A percentile compares a stretch with the other conserved stretches of the same genome.
Conservation (phyloP, 2,888 invertebrate genomes). For the Ormyrus nitidulus region DNA sequence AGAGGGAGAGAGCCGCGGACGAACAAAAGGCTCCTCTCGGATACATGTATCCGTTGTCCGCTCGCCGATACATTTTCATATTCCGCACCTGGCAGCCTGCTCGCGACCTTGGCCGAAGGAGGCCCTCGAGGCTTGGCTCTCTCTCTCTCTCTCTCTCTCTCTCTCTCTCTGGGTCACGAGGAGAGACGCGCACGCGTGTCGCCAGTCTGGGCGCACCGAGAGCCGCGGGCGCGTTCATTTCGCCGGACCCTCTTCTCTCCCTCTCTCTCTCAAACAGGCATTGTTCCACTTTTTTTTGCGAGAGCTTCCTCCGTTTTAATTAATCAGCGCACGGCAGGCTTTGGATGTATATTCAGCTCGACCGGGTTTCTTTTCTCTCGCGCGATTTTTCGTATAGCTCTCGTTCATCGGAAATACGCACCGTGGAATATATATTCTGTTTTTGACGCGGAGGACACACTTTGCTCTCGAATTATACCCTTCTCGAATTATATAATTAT, state of each 20-base stretch:
- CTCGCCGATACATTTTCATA: no score
- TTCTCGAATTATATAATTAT: no score
- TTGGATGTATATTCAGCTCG: not conserved
- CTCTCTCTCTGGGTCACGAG: not conserved
- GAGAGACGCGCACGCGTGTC: no score
- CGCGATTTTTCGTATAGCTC: not conserved
- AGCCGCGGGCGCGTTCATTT: not conserved
- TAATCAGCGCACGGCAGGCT: not conserved
- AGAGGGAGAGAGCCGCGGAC: not conserved
- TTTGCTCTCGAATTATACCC: no score
- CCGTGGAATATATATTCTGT: no score
- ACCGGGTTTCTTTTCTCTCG: not conserved
- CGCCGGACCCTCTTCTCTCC: not conserved
- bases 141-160: not conserved
- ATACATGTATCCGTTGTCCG: no score
- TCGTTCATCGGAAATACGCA: no score
- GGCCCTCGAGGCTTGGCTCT: conserved; percentile 21
- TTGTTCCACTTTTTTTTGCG: not conserved
- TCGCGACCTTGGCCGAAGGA: conserved; percentile 39
- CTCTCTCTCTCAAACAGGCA: not conserved
- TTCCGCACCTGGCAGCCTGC: no score
- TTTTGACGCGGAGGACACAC: no score
- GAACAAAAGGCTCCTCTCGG: no score
- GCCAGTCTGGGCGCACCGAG: not conserved
- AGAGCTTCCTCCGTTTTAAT: not conserved